Base-by-base conservation (phyloP, 2,888 invertebrate species). In the Aphodius sticticus region DNA sequence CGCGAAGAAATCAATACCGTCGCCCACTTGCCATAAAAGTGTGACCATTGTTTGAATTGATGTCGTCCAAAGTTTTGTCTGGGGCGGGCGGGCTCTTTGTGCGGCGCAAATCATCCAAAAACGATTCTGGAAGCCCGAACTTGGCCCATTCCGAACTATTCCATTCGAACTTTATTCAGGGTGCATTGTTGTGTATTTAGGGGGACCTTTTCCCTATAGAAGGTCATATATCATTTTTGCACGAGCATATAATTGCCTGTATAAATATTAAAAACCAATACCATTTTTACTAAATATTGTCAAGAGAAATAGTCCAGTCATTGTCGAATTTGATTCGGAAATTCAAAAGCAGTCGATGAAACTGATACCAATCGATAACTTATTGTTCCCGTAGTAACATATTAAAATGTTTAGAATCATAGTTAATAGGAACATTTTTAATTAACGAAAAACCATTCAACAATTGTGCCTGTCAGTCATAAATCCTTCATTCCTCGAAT, bases 21-120 rank as follows among this genome's bases (percentile, higher is more conserved):
- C 53, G 53, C 9, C 53, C 53, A 53, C 53, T 53, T 53, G 53
- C 53, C 53, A 53, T 53, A 53, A 53, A 53, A 53, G 53, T 53
- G 53, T 53, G 53, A 53, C 53, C 53, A 53, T 53, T 53, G 53
- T 53, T 53, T 53, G 53, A 53, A 53, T 53, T 53, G 53, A 53
- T 53, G 53, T 53, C 53, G 9, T 5, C 53, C 3, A 12, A 53
- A 53, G 53, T 53, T 53, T 53, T 53, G 53, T 53, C 53, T 53
- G 53, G 7, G 53, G 9, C 9, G 53, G 12, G 53, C 53, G 53
- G 53, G 53, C 12, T 53, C 53, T 53, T 53, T 53, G 53, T 53
- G 53, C 12, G 53, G 53, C 53, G 53, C 53, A 53, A 53, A 53
- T 53, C 53, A 53, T 53, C 53, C 53, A 7, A 53, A 53, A 53